These are phyloP conservation scores for Cathartes aura DNA, from an alignment of 2,113 vertebrate genomes.

Conservation along the genomic window DNA sequence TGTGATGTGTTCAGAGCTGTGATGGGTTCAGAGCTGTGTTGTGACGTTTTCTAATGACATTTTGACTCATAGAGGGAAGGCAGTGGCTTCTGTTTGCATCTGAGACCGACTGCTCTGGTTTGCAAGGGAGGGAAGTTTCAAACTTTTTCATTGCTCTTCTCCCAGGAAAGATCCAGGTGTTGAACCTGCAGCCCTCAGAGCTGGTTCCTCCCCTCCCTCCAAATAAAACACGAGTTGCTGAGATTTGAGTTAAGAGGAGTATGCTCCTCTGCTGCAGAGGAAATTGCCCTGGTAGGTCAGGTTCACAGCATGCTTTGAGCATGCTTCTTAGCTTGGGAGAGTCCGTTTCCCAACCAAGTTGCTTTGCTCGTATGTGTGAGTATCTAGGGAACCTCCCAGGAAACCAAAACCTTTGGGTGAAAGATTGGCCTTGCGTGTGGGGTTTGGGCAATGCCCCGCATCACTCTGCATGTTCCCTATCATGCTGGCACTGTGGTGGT, in stretches of 20 bases:
- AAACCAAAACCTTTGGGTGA: not conserved
- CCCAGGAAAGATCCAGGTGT: not conserved
- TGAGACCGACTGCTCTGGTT: not conserved
- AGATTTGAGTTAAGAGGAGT: not conserved
- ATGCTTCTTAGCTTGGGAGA: not conserved
- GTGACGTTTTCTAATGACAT: not conserved
- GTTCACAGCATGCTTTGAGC: not conserved
- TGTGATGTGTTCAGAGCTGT: not conserved
- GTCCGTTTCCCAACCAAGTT: not conserved
- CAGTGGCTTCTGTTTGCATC: not conserved
- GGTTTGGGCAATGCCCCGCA: not conserved
- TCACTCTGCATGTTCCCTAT: not conserved
- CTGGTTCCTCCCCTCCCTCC: not conserved
- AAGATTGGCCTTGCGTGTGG: not conserved
- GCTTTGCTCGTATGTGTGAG: fast-evolving
- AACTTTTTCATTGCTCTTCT: not conserved
- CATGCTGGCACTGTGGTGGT: not conserved
- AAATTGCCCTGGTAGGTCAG: fast-evolving
- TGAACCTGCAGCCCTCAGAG: not conserved
- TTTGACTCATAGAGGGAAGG: not conserved
- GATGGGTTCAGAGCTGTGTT: not conserved
- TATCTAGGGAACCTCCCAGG: not conserved
- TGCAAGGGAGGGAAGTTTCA: not conserved
- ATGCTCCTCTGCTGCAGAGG: not conserved
- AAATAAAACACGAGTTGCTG: not conserved